Base-by-base conservation (phyloP, 2,888 invertebrate species). In the Biston betularia region DNA sequence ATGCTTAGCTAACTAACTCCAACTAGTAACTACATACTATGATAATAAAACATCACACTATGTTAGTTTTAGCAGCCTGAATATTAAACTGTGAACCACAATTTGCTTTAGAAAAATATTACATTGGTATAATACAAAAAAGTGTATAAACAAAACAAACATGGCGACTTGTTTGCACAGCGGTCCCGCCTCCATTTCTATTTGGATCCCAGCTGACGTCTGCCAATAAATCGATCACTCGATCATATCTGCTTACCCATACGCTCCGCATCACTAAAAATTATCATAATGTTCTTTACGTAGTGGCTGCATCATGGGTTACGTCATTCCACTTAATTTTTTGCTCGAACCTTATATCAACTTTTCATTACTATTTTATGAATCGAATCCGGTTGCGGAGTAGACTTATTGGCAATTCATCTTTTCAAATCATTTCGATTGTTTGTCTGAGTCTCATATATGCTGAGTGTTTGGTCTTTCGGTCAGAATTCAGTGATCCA, bases 191-290 rank as follows among this genome's bases (percentile, higher is more conserved):
- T 60, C 45, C 38, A n/a, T 52, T 24, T 65, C 60, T 61, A 56
- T 56, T 65, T 33, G 50, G 40, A 56, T 60, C 60, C 42, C 46
- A 24, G 24, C 24, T 62, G 66, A 62, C 66, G 62, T 66, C 7
- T 34, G n/a, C 58, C 12, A 48, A 67, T 63, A 67, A 67, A 67
- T 63, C 44, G 58, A 63, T 58, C 49, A 38, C 33, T 15, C 48
- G 42, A 67, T 58, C 62, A 56, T 33, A 57, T 65, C 46, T 46
- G 42, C 42, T 62, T 14, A 53, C 46, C 48, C 50, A 65, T 60
- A 49, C 50, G 44, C 49, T 44, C 12, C 60, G 42, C 12, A 24
- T 58, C 33, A 38, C 6, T 40, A n/a, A 61, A 48, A 59, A 52
- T 42, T 35, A 24, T 33, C 40, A 57, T 52, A 54, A 67, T 67